Percentiles rank a stretch among this genome's conserved stretches.
Evolutionary conservation across 1,140 invertebrate species (phyloP).

Genomic region (Homalodisca vitripennis): DNA sequence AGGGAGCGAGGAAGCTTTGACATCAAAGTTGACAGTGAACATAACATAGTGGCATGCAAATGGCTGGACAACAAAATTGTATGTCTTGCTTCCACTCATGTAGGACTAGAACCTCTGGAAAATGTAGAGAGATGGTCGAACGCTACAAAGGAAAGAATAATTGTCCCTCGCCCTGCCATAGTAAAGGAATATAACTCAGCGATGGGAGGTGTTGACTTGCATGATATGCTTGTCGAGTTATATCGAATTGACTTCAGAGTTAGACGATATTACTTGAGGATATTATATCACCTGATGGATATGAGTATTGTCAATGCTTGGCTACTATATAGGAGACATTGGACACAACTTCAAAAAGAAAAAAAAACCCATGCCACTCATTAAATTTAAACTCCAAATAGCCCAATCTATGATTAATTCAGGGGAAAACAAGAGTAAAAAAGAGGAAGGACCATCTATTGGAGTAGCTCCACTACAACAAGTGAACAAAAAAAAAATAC

Average conservation of each 20-base stretch:
- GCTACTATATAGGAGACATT: slow-evolving; percentile 23
- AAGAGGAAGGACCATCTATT: neutral
- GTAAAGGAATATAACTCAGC: slow-evolving; percentile 35
- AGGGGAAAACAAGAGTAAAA: neutral
- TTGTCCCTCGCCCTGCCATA: slow-evolving; percentile 29
- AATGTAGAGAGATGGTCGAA: slow-evolving; percentile 31
- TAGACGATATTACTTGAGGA: slow-evolving; percentile 25
- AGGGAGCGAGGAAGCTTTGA: slow-evolving; percentile 33
- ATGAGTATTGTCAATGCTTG: slow-evolving; percentile 33
- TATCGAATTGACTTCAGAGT: slow-evolving; percentile 29
- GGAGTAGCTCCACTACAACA: neutral
- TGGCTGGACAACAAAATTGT: slow-evolving; percentile 36
- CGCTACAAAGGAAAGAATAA: slow-evolving; percentile 32
- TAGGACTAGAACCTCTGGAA: slow-evolving; percentile 32
- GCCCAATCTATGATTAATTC: neutral
- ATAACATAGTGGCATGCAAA: slow-evolving; percentile 30
- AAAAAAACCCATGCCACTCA: neutral
- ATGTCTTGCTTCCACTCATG: slow-evolving; percentile 31
- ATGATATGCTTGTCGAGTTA: slow-evolving; percentile 33
- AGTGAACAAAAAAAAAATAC: neutral
- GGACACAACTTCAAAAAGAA: neutral
- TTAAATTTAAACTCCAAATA: neutral
- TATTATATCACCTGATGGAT: slow-evolving; percentile 31
- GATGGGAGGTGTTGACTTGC: slow-evolving; percentile 36
- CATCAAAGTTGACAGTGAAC: slow-evolving; percentile 29